Evolutionary conservation across 2,797 vertebrate species (phyloP), one percentile per base, ranked within the genome.

Genomic region (Sarcophilus harrisii): DNA sequence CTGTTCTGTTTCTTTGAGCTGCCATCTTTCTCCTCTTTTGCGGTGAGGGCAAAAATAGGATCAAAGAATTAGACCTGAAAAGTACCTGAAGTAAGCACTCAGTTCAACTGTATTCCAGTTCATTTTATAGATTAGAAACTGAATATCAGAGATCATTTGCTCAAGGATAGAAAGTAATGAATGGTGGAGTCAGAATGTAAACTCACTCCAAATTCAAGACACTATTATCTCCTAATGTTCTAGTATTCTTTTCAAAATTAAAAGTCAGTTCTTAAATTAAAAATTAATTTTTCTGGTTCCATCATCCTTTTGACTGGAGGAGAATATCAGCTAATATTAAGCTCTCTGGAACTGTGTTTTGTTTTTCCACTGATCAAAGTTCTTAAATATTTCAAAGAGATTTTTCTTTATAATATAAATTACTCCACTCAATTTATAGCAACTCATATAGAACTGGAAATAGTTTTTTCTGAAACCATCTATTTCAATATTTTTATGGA

Each of bases 1-100:
- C 91, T 58, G 58, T 62, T 30, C 6, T 52, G 38, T 93, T 94
- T 94, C 66, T 95, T 59, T 93, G 90, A 52, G 38, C 55, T 92
- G 30, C 28, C 38, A 66, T 81, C 38, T 54, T 49, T 58, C 87
- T 92, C 93, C 62, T 73, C 59, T 62, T 94, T 32, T 45, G n/a
- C 73, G n/a, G 66, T 24, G 8, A 6, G 18, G 21, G n/a, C 9
- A 45, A 81, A n/a, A 45, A 24, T 8, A 38, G 6, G 18, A 45
- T 81, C 66, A 81, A 24, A 45, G 66, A 81, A 38, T 81, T 81
- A 81, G 66, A 73, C 45, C n/a, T 45, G n/a, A 16, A 45, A 45
- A 81, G 66, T 81, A 21, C 18, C 32, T 45, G 18, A 45, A 38
- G 66, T 81, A 45, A 81, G 66, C n/a, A 81, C 45, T n/a, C 21